phyloP scores from a whole-genome alignment of 2,797 vertebrate genomes.

The Gymnodraco acuticeps region DNA sequence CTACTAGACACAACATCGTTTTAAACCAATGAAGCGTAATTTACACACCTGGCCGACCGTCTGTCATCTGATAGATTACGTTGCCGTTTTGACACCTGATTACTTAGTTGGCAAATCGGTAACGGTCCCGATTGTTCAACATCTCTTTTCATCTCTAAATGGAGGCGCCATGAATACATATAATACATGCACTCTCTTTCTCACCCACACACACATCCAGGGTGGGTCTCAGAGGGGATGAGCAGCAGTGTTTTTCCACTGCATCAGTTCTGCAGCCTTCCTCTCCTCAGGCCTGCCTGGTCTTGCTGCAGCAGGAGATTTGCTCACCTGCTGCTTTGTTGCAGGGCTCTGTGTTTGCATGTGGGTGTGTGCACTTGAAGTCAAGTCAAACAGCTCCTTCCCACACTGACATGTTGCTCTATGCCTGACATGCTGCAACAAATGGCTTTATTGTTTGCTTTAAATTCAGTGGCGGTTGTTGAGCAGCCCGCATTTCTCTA shows the following conservation, averaged over 20 bases:
- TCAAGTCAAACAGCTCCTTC: conserved; percentile 26
- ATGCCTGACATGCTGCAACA: conserved; percentile 13
- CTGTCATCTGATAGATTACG: conserved; percentile 11
- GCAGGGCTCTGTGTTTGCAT: conserved; percentile 19
- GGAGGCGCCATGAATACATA: conserved; percentile 7
- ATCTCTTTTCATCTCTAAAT: conserved; percentile 3
- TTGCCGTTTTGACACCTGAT: conserved; percentile 7
- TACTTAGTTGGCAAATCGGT: conserved; percentile 5
- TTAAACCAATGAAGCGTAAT: not conserved
- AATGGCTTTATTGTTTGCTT: conserved; percentile 45
- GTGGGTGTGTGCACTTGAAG: conserved; percentile 19
- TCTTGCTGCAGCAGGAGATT: conserved; percentile 68
- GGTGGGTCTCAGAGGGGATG: conserved; percentile 52
- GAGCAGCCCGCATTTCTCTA: not conserved
- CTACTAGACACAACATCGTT: conserved; percentile 11
- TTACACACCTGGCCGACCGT: conserved; percentile 6
- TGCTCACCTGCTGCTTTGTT: conserved; percentile 68
- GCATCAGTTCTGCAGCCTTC: conserved; percentile 53
- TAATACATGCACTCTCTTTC: not conserved
- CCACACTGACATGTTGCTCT: conserved; percentile 20
- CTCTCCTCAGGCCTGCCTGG: conserved; percentile 66
- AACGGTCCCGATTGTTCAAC: conserved; percentile 23
- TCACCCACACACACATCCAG: conserved; percentile 11
- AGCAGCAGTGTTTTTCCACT: conserved; percentile 78
- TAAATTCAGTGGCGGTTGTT: conserved; percentile 27